Evolutionary conservation across 2,113 vertebrate species (phyloP).

Genomic region (Zosterops japonicus): DNA sequence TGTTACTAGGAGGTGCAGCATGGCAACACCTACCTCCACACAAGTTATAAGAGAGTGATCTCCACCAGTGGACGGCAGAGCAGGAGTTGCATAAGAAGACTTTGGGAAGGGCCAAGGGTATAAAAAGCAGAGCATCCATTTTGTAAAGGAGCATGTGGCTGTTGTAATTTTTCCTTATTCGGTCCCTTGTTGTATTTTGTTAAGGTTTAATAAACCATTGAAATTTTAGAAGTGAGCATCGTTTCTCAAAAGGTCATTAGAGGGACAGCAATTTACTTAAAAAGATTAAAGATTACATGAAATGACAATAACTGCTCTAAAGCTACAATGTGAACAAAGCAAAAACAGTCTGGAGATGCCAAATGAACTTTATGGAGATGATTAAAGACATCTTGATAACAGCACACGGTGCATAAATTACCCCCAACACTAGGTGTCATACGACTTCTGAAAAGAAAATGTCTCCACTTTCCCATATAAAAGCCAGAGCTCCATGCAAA

Average conservation of each 20-base stretch:
- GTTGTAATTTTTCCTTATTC: neutral
- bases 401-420: neutral
- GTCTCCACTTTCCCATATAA: neutral
- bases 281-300: conserved; percentile 27
- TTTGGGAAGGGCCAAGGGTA: neutral
- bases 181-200: neutral
- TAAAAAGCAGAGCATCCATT: neutral
- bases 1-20: neutral
- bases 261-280: conserved; percentile 20
- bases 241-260: neutral
- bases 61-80: neutral
- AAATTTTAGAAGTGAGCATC: neutral
- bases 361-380: conserved; percentile 4
- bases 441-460: neutral
- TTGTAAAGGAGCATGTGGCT: neutral
- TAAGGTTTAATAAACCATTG: neutral
- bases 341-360: neutral
- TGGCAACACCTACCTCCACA: neutral
- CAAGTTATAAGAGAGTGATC: neutral
- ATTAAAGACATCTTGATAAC: neutral
- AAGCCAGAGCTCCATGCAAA: neutral
- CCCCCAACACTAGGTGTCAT: neutral
- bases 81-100: neutral
- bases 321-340: neutral
- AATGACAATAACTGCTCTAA: neutral